Evolutionary conservation across 2,113 vertebrate genomes (phyloP), one percentile per base, ranked within the genome.

Genomic region (Copsychus sechellarum): DNA sequence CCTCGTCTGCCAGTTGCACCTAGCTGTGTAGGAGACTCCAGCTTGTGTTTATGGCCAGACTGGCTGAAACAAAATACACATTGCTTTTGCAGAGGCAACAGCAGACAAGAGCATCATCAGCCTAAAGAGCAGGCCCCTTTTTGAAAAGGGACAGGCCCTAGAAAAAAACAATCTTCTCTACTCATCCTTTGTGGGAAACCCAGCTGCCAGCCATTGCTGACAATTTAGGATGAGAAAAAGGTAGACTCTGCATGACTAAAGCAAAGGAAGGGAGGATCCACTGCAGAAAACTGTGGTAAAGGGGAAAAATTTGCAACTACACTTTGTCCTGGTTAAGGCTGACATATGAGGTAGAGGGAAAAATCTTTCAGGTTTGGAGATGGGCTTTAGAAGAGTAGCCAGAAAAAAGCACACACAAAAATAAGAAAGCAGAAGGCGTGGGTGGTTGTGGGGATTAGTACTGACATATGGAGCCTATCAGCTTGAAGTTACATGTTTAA

Each of bases 391-490:
- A 94, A 93, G 92, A 93, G 77, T 53, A 93, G 65, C 74, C 84
- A 94, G 81, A 77, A 95, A 66, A 72, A 96, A 82, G 70, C 47
- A 86, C 34, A 58, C 57, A 2, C 40, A 65, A 66, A 95, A 93
- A 64, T 64, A 92, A 94, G 95, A 93, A 96, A 92, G 92, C 90
- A 94, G 91, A 93, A 95, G 91, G 93, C 56, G 61, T 93, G 87
- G 87, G 92, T 90, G 92, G 92, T 93, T 92, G 36, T 90, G 80
- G 80, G 53, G 91, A 90, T 95, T 95, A 95, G 74, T 71, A 57
- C 88, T 87, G 90, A 93, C 94, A 94, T 95, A 95, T 94, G 89
- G 91, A 95, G 90, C 86, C 90, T 89, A 93, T 96, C 94, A 94
- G 72, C 90, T 88, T 95, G 95, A 93, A 95, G 90, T 90, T 92